Percentiles rank a stretch among this genome's conserved stretches.
These are phyloP conservation scores for Indicator maculatus DNA, from an alignment of 2,113 vertebrate species.

Conservation along the genomic window DNA sequence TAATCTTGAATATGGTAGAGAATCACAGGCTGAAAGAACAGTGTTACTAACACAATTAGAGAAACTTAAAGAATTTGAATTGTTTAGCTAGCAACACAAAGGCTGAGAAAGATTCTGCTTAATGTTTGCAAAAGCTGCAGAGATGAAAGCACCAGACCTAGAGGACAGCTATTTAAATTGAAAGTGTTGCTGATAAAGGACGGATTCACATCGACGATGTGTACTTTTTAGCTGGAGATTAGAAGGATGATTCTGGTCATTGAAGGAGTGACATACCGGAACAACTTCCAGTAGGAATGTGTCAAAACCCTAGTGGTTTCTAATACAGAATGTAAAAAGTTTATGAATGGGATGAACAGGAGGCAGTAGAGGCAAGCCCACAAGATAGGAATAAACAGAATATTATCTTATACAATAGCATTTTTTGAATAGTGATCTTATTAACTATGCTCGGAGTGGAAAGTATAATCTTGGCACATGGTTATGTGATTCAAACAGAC, in stretches of 20 bases:
- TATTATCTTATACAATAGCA: not conserved
- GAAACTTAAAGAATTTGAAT: not conserved
- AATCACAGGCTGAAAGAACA: not conserved
- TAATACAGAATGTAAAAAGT: not conserved
- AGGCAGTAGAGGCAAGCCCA: not conserved
- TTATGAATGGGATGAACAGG: not conserved
- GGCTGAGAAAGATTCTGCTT: not conserved
- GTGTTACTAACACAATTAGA: not conserved
- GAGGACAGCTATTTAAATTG: not conserved
- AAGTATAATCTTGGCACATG: not conserved
- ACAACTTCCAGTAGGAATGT: not conserved
- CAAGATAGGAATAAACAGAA: not conserved
- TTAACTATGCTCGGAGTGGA: not conserved
- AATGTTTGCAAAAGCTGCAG: not conserved
- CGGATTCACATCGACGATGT: not conserved
- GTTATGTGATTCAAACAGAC: not conserved
- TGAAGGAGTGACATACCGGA: not conserved
- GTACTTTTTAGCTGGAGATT: not conserved
- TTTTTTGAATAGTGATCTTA: not conserved
- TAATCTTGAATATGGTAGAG: not conserved
- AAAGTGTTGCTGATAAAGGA: not conserved
- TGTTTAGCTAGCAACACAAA: not conserved
- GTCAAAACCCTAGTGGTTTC: not conserved
- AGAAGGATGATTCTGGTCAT: not conserved
- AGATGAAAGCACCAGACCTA: not conserved